Base-by-base conservation (phyloP, 2,113 vertebrate genomes). In the Myrmecobius fasciatus region DNA sequence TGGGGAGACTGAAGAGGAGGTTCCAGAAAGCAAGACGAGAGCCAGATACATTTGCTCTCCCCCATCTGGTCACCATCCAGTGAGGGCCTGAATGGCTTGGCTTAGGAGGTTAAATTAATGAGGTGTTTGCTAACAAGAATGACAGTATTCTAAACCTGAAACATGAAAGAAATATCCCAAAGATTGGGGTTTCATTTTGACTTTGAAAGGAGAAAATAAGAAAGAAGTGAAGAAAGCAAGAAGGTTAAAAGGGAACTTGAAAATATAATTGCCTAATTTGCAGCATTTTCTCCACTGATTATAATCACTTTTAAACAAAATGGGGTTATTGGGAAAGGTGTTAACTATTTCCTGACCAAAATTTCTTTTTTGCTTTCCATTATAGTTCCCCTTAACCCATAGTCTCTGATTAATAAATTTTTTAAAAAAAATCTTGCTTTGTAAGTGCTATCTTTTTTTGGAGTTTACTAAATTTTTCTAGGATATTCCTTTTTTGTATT, bases 231-330 rank as follows among this genome's bases (percentile, higher is more conserved):
- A 98, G 93, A 97, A 97, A 97, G 97, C 96, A 83, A 93, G 96
- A 96, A 96, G 91, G 94, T 91, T 96, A 95, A 97, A 96, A 98
- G 96, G 97, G 97, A 98, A 97, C 92, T 96, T 26, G 92, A 97
- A 98, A 97, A 98, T 92, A 93, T 98, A 98, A 98, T 97, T 98
- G 97, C 97, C 96, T 98, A 97, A 98, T 98, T 98, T 97, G 97
- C 49, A 97, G 96, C 97, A 96, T 97, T 98, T 98, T 98, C 95
- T 98, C 95, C 95, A 97, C 97, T 97, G 97, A 98, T 98, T 97
- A 98, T 97, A 98, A 98, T 97, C 96, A 97, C 97, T 97, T 97
- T 94, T 94, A 98, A 98, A 98, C 97, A 98, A 98, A 98, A 97
- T 92, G 95, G 83, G n/a, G 90, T 97, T 96, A 91, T 88, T 94